A percentile compares a stretch with the other conserved stretches of the same genome.
Evolutionary conservation across 2,113 vertebrate species (phyloP).

Genomic region (Ceyx melanurus): DNA sequence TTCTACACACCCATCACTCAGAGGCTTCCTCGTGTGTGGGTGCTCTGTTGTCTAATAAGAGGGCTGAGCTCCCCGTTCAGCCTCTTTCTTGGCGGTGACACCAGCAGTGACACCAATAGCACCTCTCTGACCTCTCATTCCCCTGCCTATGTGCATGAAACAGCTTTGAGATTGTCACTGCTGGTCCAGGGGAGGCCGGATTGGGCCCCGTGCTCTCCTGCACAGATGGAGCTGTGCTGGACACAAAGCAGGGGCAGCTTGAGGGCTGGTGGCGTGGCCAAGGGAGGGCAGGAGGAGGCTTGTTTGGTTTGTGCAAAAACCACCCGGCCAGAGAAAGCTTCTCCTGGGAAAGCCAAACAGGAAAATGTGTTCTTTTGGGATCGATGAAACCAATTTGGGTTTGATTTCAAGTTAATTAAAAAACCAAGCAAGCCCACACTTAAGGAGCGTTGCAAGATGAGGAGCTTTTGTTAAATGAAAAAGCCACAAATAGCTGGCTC

Average conservation of each 20-base stretch:
- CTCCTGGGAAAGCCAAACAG: background rate
- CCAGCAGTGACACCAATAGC: background rate
- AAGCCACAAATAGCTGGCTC: background rate
- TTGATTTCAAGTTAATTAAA: background rate
- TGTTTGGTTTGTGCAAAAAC: background rate
- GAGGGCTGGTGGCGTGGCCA: background rate
- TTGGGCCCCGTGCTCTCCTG: accelerated
- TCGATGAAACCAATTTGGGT: background rate
- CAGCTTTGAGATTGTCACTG: background rate
- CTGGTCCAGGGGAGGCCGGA: background rate
- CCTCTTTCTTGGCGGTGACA: background rate
- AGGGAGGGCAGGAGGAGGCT: background rate
- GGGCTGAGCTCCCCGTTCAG: background rate
- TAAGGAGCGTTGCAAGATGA: background rate
- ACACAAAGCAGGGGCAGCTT: background rate
- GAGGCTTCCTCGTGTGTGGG: background rate
- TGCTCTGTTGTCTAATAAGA: slow-evolving; percentile 10
- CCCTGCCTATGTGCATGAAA: accelerated
- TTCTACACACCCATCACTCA: accelerated
- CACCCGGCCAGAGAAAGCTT: background rate
- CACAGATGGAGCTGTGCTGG: accelerated
- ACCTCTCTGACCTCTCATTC: background rate
- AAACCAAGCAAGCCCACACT: background rate
- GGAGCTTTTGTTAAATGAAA: background rate
- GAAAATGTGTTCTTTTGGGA: background rate